Evolutionary conservation across 2,797 vertebrate genomes (phyloP).

Genomic region (Urocyon cinereoargenteus): DNA sequence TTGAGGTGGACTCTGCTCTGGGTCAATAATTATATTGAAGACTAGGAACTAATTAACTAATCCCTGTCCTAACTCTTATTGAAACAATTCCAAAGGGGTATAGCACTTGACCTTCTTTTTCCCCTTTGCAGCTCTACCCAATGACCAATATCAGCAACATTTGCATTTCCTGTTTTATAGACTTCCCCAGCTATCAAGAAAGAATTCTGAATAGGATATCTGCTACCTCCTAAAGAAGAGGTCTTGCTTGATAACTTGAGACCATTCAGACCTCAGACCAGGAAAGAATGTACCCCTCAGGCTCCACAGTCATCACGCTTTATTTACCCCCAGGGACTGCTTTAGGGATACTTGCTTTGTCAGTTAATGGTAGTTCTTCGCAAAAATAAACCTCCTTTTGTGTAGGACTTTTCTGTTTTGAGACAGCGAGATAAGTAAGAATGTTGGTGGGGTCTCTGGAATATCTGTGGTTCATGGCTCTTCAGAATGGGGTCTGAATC

Average conservation of each 20-base stretch:
- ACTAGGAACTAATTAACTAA: background rate
- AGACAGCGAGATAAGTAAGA: background rate
- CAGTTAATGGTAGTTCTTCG: background rate
- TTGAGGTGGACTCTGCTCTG: background rate
- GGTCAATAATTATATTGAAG: background rate
- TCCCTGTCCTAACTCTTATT: background rate
- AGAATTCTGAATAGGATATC: background rate
- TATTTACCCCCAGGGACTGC: background rate
- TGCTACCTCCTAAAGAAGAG: background rate
- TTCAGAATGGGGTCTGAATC: background rate
- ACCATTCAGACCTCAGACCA: background rate
- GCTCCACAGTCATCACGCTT: too few species aligned
- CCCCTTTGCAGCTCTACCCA: background rate
- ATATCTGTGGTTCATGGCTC: background rate
- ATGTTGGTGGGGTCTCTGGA: background rate
- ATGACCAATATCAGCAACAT: background rate
- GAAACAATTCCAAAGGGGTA: background rate
- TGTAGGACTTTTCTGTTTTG: background rate
- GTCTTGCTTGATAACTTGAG: background rate
- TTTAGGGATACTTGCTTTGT: background rate
- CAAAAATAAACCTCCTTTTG: conserved; percentile 9
- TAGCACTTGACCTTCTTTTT: background rate
- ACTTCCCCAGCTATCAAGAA: background rate
- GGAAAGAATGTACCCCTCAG: background rate
- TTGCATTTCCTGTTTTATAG: conserved; percentile 8